Evolutionary conservation across 1,140 invertebrate genomes (phyloP).

Genomic region (Steinernema feltiae): DNA sequence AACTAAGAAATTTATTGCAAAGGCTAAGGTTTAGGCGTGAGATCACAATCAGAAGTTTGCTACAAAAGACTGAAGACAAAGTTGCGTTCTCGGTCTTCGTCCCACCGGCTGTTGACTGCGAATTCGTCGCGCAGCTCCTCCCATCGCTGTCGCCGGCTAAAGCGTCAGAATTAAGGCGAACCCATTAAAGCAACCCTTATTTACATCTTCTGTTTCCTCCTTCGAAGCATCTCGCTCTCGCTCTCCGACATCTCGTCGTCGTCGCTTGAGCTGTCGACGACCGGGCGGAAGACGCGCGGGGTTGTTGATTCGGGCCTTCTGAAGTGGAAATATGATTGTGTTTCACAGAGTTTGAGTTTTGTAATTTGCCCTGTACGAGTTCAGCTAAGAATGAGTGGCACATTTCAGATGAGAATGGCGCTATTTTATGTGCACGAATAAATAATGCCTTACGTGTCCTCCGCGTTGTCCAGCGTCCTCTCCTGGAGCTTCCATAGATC

Average conservation of each 20-base stretch:
- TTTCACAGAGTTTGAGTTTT: too few species aligned
- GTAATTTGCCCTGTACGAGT: too few species aligned
- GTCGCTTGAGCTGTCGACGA: neutral
- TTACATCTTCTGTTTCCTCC: neutral
- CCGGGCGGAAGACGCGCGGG: neutral
- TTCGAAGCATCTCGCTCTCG: neutral
- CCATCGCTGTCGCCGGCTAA: neutral
- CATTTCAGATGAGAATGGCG: too few species aligned
- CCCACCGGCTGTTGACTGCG: neutral
- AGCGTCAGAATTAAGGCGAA: neutral
- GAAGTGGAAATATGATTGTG: neutral
- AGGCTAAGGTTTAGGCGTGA: too few species aligned
- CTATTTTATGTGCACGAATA: too few species aligned
- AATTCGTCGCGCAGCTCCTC: neutral
- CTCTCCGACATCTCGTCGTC: slow-evolving; percentile 1
- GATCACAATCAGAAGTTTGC: too few species aligned
- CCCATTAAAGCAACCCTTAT: neutral
- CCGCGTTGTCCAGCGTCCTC: too few species aligned
- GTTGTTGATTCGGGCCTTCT: neutral
- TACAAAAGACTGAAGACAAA: neutral
- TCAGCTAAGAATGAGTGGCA: too few species aligned
- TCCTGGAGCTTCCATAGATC: too few species aligned
- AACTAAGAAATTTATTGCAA: too few species aligned
- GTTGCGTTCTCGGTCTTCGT: neutral
- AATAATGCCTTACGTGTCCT: too few species aligned